phyloP scores from a whole-genome alignment of 2,888 invertebrate species.

The Andrena praecox region DNA sequence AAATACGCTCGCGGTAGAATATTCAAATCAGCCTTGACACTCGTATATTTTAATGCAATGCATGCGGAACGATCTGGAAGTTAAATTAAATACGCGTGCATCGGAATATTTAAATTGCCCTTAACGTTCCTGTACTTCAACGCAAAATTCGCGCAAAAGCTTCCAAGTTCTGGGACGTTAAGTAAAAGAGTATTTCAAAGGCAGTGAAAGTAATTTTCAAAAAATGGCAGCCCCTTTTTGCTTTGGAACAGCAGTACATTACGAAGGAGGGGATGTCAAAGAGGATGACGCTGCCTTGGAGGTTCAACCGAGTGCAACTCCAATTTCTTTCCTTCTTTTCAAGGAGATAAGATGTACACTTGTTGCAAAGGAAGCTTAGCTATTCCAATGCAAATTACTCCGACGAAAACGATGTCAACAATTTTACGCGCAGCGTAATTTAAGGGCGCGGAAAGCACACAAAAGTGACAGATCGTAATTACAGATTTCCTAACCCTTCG shows the following conservation, averaged over 20 bases:
- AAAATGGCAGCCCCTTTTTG: neutral
- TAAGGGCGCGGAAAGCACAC: neutral
- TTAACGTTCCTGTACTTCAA: neutral
- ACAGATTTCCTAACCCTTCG: no score
- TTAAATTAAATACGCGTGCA: slow-evolving; percentile 5
- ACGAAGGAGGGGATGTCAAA: neutral
- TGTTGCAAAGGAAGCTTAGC: slow-evolving; percentile 6
- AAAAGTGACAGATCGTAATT: neutral
- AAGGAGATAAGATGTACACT: neutral
- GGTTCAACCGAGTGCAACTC: slow-evolving; percentile 6
- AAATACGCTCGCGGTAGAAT: slow-evolving; percentile 1
- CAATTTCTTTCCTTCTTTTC: slow-evolving; percentile 11
- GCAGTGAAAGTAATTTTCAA: neutral
- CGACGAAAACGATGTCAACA: neutral
- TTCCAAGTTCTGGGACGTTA: neutral
- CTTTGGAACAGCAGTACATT: neutral
- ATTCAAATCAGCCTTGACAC: slow-evolving; percentile 2
- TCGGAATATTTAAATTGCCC: neutral
- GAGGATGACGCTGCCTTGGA: neutral
- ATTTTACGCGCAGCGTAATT: neutral
- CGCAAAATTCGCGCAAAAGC: neutral
- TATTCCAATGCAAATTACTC: slow-evolving; percentile 16
- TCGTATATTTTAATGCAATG: slow-evolving; percentile 1
- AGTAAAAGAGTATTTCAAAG: neutral
- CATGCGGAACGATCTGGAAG: neutral